Conservation (phyloP, 2,888 invertebrate genomes). For the Timandra comae region DNA sequence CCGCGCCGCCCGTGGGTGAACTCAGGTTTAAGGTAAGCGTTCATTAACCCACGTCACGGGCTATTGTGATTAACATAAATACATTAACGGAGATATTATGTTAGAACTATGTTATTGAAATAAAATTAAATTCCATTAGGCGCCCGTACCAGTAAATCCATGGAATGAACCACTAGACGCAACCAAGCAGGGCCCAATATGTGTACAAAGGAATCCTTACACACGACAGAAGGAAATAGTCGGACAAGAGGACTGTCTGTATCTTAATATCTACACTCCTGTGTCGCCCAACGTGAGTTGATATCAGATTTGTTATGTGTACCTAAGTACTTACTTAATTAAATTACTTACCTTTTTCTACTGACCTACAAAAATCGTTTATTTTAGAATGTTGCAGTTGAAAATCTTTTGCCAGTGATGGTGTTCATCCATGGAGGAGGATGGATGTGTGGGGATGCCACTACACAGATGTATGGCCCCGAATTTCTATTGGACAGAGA, state of each 20-base stretch:
- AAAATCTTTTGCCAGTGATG: slow-evolving; percentile 80
- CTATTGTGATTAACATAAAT: background rate
- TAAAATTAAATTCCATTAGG: slow-evolving; percentile 46
- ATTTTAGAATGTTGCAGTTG: slow-evolving; percentile 30
- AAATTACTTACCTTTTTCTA: too few relatives aligned
- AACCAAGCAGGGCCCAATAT: slow-evolving; percentile 80
- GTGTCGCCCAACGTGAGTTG: slow-evolving; percentile 43
- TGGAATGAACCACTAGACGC: slow-evolving; percentile 82
- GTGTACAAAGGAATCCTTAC: slow-evolving; percentile 87
- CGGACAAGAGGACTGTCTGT: slow-evolving; percentile 90
- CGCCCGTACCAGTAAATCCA: slow-evolving; percentile 77
- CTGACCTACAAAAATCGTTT: too few relatives aligned
- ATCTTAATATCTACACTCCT: slow-evolving; percentile 82
- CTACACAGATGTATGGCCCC: slow-evolving; percentile 82
- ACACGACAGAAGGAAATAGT: slow-evolving; percentile 78
- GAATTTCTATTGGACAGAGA: slow-evolving; percentile 82
- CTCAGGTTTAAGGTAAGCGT: slow-evolving; percentile 80
- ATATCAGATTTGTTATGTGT: background rate
- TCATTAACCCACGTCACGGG: too few relatives aligned
- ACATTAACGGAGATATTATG: background rate
- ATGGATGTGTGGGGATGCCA: slow-evolving; percentile 84
- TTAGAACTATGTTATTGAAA: background rate
- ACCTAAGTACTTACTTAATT: too few relatives aligned
- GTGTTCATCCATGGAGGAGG: slow-evolving; percentile 86
- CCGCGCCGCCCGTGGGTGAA: slow-evolving; percentile 77